Conservation (phyloP, 1,140 invertebrate genomes). For the Eumeta japonica region DNA sequence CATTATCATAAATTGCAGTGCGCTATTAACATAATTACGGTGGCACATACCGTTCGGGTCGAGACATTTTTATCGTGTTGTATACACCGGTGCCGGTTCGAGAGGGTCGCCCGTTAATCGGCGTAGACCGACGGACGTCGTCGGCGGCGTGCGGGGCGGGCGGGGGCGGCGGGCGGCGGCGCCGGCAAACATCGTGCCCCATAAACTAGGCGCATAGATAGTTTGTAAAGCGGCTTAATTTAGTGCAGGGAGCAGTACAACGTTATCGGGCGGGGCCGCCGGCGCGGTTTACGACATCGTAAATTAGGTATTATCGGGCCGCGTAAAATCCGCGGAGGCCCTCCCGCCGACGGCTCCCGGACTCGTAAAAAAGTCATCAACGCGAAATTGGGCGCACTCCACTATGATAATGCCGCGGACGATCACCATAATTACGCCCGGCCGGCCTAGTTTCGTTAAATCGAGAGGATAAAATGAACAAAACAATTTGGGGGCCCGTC, state of each 20-base stretch:
- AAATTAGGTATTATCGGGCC: constrained; percentile 19
- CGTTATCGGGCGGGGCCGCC: constrained; percentile 17
- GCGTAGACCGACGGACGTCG: too few species aligned
- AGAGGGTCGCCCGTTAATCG: too few species aligned
- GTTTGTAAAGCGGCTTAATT: constrained; percentile 4
- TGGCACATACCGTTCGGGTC: too few species aligned
- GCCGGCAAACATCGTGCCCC: not conserved
- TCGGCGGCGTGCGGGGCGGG: too few species aligned
- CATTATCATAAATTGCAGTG: too few species aligned
- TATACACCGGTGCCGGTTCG: too few species aligned
- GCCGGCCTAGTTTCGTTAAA: not conserved
- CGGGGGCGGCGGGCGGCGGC: not conserved
- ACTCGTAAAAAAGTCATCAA: constrained; percentile 49
- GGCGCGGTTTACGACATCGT: constrained; percentile 19
- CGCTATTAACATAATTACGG: too few species aligned
- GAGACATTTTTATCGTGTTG: too few species aligned
- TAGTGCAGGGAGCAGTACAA: constrained; percentile 6
- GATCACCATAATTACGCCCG: constrained; percentile 27
- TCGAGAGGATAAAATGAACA: not conserved
- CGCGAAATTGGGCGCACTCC: constrained; percentile 36
- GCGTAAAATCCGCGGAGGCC: constrained; percentile 1
- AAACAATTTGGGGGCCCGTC: not conserved
- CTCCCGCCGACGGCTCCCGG: constrained; percentile 12
- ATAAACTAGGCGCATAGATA: constrained; percentile 1
- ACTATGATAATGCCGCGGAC: constrained; percentile 31